These are phyloP conservation scores for Xiphorhynchus erythropygius DNA, from an alignment of 2,797 vertebrate genomes.

Conservation along the genomic window DNA sequence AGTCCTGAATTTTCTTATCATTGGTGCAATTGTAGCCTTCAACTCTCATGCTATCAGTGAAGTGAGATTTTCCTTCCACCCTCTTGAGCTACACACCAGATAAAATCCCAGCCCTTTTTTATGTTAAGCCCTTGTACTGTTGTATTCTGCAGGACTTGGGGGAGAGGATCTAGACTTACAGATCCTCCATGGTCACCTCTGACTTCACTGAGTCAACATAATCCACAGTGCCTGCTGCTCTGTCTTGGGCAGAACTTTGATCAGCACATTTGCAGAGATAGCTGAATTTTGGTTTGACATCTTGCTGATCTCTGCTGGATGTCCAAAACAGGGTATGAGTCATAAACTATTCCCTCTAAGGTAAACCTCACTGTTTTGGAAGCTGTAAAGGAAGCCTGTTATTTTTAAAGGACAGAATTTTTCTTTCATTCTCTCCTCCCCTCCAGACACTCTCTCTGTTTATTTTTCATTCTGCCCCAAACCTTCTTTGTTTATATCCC, in stretches of 20 bases:
- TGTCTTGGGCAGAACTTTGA: constrained; percentile 29
- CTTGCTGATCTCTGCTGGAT: constrained; percentile 22
- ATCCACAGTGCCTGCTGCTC: neutral
- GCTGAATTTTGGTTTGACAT: constrained; percentile 27
- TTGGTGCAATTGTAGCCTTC: neutral
- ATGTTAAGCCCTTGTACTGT: neutral
- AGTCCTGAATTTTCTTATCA: neutral
- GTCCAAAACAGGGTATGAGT: constrained; percentile 9
- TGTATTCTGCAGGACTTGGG: neutral
- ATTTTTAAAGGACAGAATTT: constrained; percentile 41
- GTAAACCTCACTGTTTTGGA: constrained; percentile 2
- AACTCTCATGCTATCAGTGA: neutral
- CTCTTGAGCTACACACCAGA: neutral
- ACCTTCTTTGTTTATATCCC: constrained; percentile 41
- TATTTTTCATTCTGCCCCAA: constrained; percentile 52
- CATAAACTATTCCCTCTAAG: constrained; percentile 10
- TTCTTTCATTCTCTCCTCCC: constrained; percentile 18
- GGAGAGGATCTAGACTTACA: neutral
- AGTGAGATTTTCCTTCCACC: constrained; percentile 11
- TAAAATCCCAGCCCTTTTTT: constrained; percentile 9
- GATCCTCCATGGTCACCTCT: neutral
- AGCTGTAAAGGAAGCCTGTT: constrained; percentile 7
- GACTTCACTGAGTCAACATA: neutral
- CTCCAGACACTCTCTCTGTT: constrained; percentile 42
- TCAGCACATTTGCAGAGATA: constrained; percentile 9